A percentile compares a stretch with the other conserved stretches of the same genome.
Conservation (phyloP, 2,113 vertebrate species). For the Bostrychus sinensis region DNA sequence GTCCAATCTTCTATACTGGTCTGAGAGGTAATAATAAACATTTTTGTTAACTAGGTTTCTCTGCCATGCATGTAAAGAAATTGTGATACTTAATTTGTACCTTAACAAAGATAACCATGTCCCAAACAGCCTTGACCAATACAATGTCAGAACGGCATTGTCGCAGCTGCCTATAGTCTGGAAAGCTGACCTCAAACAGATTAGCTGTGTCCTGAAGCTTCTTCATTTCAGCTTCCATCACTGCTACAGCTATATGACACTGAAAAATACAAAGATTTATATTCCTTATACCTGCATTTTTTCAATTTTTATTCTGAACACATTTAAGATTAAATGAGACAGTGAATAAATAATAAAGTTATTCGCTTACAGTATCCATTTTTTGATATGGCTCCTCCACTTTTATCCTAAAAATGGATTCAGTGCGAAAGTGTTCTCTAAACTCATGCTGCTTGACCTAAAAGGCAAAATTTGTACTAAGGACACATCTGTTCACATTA, state of each 20-base stretch:
- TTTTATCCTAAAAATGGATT: conserved; percentile 75
- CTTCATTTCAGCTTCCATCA: conserved; percentile 77
- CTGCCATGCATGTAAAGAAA: neutral
- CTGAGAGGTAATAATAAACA: conserved; percentile 57
- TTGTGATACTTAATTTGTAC: conserved; percentile 37
- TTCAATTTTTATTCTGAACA: neutral
- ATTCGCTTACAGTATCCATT: conserved; percentile 71
- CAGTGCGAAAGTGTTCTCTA: conserved; percentile 80
- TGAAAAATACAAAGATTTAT: conserved; percentile 23
- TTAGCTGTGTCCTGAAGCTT: conserved; percentile 77
- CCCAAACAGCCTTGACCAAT: conserved; percentile 82
- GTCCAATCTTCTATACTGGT: conserved; percentile 87
- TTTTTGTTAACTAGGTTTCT: neutral
- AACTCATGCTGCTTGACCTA: conserved; percentile 83
- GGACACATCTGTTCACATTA: conserved; percentile 1
- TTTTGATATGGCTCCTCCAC: conserved; percentile 72
- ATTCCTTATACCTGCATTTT: neutral
- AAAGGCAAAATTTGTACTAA: conserved; percentile 46
- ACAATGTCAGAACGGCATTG: conserved; percentile 78
- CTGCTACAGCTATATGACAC: conserved; percentile 67
- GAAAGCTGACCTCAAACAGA: conserved; percentile 80
- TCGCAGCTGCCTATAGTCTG: conserved; percentile 81
- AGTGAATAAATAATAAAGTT: neutral
- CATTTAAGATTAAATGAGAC: neutral
- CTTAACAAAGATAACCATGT: conserved; percentile 81